Conservation (phyloP, 2,113 vertebrate species). For the Siphamia tubifer region DNA sequence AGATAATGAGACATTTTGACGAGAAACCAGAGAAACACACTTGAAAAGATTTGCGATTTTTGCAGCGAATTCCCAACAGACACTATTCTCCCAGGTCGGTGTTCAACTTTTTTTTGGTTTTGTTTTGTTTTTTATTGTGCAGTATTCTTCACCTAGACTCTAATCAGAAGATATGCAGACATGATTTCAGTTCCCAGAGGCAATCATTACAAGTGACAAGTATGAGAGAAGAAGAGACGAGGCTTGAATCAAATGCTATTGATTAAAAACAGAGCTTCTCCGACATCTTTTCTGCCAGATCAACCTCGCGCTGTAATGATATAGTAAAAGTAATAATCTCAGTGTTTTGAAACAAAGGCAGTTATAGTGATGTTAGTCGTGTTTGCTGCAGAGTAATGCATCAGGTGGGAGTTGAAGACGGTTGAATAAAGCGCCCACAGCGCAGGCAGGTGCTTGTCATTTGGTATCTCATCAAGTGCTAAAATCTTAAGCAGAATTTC, state of each 20-base stretch:
- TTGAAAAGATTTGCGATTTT: no score
- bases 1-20: no score
- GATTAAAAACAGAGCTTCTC: conserved; percentile 35
- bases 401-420: not conserved
- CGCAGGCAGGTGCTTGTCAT: conserved; percentile 32
- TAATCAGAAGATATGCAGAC: conserved; percentile 18
- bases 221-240: conserved; percentile 25
- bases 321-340: conserved; percentile 5
- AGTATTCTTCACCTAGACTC: conserved; percentile 2
- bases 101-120: no score
- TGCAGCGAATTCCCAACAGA: no score
- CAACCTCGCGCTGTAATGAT: conserved; percentile 23
- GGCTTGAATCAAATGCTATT: conserved; percentile 50
- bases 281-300: conserved; percentile 19
- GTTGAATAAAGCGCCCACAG: conserved; percentile 13
- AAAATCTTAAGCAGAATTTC: not conserved
- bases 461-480: conserved; percentile 22
- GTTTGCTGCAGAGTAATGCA: not conserved
- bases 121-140: no score
- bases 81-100: no score
- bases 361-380: conserved; percentile 8
- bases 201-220: conserved; percentile 16
- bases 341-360: not conserved
- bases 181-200: conserved; percentile 16
- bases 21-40: no score